Evolutionary conservation across 2,888 invertebrate genomes (phyloP), one percentile per base, ranked within the genome.

Genomic region (Plebejus anna): DNA sequence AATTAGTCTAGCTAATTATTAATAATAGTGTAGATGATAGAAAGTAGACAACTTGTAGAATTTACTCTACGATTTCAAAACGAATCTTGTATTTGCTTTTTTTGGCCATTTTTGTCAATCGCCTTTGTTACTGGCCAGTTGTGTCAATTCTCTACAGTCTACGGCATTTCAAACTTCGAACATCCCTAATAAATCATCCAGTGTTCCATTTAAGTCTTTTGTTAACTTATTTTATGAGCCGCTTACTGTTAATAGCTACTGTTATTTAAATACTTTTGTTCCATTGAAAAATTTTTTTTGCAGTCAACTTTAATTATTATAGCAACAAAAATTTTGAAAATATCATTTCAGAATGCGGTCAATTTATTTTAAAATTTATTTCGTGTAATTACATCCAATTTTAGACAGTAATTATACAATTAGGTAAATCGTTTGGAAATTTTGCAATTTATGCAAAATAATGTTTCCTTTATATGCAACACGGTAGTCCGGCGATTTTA

Each of bases 81-180:
- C 13, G 13, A 28, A 66, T 32, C 5, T 61, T 28, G 61, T 2
- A 61, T 28, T 59, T 59, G n/a, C 9, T 28, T 61, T 61, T 61
- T 66, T 66, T 32, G 66, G 5, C 1, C 16, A 36, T 13, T 66
- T 36, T 66, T 66, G 13, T 66, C 66, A 66, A 61, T 66, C 16
- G 66, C 32, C 5, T 76, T 77, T 73, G 70, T 78, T 78, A 70
- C 78, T 75, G 66, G 70, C 78, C 75, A 59, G 42, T 76, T 57
- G 75, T 76, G 47, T 57, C 28, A 32, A 66, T 66, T 66, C 66
- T 66, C 66, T 66, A 66, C 16, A 32, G 66, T 66, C 66, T 66
- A 66, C 16, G 66, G 66, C 16, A 66, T 66, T 66, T 66, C 32
- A 36, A 66, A 66, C 66, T 66, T 66, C 66, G 16, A 66, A 66